phyloP scores from a whole-genome alignment of 2,888 invertebrate species.

The Opisthograptis luteolata region DNA sequence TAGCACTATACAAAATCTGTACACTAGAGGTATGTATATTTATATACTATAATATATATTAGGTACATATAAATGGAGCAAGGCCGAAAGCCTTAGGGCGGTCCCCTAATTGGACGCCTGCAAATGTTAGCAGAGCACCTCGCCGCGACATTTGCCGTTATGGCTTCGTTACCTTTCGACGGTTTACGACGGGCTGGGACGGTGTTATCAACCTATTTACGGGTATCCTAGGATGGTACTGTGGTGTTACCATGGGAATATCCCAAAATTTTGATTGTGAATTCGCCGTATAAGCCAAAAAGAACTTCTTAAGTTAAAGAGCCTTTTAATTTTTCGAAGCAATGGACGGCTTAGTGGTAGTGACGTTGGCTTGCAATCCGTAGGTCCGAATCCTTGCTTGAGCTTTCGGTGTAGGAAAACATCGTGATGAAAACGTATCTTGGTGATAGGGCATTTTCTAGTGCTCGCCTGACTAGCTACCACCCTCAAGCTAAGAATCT shows the following conservation, averaged over 20 bases:
- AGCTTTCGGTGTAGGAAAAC: no score
- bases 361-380: no score
- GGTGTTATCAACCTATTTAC: slow-evolving; percentile 40
- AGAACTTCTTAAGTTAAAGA: no score
- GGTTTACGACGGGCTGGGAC: slow-evolving; percentile 46
- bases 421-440: no score
- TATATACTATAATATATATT: neutral
- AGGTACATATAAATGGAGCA: slow-evolving; percentile 33
- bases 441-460: no score
- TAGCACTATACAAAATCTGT: neutral
- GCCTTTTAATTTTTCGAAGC: no score
- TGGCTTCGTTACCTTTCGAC: slow-evolving; percentile 58
- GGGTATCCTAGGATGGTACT: slow-evolving; percentile 5
- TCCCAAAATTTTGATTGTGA: neutral
- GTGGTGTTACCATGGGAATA: neutral
- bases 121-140: slow-evolving; percentile 73
- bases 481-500: no score
- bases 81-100: slow-evolving; percentile 42
- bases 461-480: no score
- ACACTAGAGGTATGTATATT: neutral
- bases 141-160: slow-evolving; percentile 68
- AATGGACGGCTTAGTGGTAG: no score
- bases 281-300: no score
- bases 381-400: no score
- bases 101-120: slow-evolving; percentile 69